Percentiles rank a stretch among this genome's conserved stretches.
phyloP scores from a whole-genome alignment of 1,140 invertebrate species.

The Drosophila gunungcola region DNA sequence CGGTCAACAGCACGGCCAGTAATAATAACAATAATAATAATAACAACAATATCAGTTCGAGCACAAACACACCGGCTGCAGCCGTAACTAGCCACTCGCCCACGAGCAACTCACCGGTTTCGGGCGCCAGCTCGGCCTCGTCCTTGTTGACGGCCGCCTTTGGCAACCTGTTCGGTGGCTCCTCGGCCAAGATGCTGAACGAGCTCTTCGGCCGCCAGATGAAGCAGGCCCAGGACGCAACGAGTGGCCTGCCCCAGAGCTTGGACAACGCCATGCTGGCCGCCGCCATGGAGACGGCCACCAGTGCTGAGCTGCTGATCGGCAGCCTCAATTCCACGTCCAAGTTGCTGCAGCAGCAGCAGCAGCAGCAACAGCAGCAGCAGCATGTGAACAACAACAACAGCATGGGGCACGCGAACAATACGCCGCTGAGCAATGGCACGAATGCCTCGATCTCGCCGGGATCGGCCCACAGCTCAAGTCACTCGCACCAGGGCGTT shows the following conservation, averaged over 20 bases:
- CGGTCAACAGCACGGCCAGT: constrained; percentile 44
- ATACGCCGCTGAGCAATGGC: constrained; percentile 67
- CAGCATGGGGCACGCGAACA: constrained; percentile 44
- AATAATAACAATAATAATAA: not conserved
- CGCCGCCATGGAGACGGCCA: constrained; percentile 83
- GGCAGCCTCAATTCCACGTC: constrained; percentile 64
- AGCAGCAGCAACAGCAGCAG: constrained; percentile 51
- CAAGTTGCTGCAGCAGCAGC: constrained; percentile 62
- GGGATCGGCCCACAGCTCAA: constrained; percentile 60
- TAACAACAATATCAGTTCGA: constrained; percentile 6
- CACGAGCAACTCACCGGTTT: constrained; percentile 64
- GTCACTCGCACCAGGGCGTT: constrained; percentile 32
- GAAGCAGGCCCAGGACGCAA: constrained; percentile 89
- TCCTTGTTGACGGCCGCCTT: constrained; percentile 85
- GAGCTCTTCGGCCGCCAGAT: constrained; percentile 91
- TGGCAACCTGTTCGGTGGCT: constrained; percentile 90
- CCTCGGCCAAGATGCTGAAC: constrained; percentile 93
- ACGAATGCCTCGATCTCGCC: constrained; percentile 63
- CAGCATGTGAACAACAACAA: constrained; percentile 43
- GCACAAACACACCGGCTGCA: not conserved
- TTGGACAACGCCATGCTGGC: constrained; percentile 84
- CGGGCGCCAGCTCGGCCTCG: constrained; percentile 67
- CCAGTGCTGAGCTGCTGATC: constrained; percentile 77
- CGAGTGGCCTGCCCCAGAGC: constrained; percentile 85
- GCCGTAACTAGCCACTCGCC: constrained; percentile 34